These are phyloP conservation scores for Synanthedon tipuliformis DNA, from an alignment of 2,888 invertebrate genomes.

Conservation along the genomic window DNA sequence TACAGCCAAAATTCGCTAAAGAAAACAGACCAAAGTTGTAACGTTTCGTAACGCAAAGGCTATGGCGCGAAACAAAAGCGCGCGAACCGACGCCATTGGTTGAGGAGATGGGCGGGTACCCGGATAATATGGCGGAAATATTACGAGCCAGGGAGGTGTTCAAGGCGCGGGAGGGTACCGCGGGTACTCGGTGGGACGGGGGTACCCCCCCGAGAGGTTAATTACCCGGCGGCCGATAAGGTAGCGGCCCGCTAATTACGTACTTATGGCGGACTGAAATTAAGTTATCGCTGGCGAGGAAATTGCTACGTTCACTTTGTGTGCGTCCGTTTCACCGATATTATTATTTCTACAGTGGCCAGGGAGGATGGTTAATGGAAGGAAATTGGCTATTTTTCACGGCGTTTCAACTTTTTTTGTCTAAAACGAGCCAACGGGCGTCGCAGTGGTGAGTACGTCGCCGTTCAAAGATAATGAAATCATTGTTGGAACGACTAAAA, in stretches of 20 bases:
- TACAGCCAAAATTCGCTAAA: conserved; percentile 62
- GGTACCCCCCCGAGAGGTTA: conserved; percentile 53
- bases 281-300: conserved; percentile 67
- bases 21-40: conserved; percentile 56
- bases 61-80: conserved; percentile 65
- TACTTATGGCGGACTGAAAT: conserved; percentile 70
- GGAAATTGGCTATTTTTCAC: conserved; percentile 61
- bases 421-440: conserved; percentile 28
- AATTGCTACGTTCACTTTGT: conserved; percentile 63
- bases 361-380: conserved; percentile 32
- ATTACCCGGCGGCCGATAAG: conserved; percentile 69
- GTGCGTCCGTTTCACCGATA: conserved; percentile 68
- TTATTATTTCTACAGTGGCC: conserved; percentile 47
- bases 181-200: conserved; percentile 17
- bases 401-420: conserved; percentile 49
- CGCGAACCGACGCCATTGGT: conserved; percentile 63
- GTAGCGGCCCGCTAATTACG: conserved; percentile 69
- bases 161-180: conserved; percentile 48
- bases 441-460: background rate
- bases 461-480: conserved; percentile 54
- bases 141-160: conserved; percentile 61
- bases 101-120: conserved; percentile 64
- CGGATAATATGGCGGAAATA: conserved; percentile 69
- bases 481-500: conserved; percentile 47
- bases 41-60: conserved; percentile 58